Base-by-base conservation (phyloP, 2,888 invertebrate species). In the Belgica antarctica region DNA sequence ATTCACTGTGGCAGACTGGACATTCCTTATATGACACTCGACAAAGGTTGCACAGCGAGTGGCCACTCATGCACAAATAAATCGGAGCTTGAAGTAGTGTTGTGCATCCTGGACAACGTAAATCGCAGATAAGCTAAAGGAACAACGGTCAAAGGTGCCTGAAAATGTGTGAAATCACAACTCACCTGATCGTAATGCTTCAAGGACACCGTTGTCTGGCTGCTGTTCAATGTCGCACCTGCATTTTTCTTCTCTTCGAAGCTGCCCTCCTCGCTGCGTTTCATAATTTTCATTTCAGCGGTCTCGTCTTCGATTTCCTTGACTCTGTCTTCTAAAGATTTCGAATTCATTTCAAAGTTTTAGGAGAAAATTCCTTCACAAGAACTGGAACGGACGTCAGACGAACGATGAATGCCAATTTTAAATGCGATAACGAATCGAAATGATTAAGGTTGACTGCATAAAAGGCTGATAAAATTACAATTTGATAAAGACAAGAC, bases 1-100 rank as follows among this genome's bases (percentile, higher is more conserved):
- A 84, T 73, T 82, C 81, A 79, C 85, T 83, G 85, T 86, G 78
- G 4, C 78, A 72, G 71, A 71, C 22, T 62, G 47, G 47, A 31
- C 70, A 70, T 7, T 8, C 15, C 7, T 22, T 34, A 4, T 71
- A 4, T 1, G 71, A 28, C 8, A 71, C 57, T 15, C 70, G 62
- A 73, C 80, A 80, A 62, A 77, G 75, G 61, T 77, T 76, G 69
- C 80, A 80, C 52, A 79, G 73, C 71, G 79, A 79, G 73, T 80
- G 80, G 0, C 80, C 80, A 12, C 76, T 77, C 70, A 75, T 73
- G 73, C 80, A 80, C 28, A 80, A 74, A 68, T 75, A 72, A 7
- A 80, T 76, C 1, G 80, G 80, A 7, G 78, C 75, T 71, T 76
- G 77, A 78, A 80, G 79, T 52, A 79, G 78, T 15, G 74, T 75